Percentiles rank a stretch among this genome's conserved stretches.
Evolutionary conservation across 35 echinoderm and acorn worm species (phyloP).

Genomic region (Ophiothrix spiculata): DNA sequence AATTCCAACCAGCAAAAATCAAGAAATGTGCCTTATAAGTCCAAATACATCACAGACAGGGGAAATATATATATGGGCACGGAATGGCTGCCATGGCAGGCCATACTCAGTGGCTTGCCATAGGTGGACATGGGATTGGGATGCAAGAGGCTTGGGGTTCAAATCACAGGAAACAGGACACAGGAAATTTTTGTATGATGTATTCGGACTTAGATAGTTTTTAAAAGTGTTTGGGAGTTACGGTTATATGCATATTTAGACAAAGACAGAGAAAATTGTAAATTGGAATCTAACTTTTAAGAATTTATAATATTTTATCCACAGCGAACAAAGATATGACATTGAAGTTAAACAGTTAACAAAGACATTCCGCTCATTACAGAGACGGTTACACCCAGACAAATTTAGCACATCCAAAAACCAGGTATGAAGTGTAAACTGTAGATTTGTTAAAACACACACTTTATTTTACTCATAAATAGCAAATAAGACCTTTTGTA

Average conservation of each 20-base stretch:
- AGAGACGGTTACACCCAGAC: constrained; percentile 80
- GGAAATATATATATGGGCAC: too few relatives aligned
- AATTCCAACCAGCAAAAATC: too few relatives aligned
- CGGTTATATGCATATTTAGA: too few relatives aligned
- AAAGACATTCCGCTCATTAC: constrained; percentile 57
- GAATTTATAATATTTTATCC: background rate
- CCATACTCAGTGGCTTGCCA: too few relatives aligned
- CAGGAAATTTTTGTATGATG: background rate
- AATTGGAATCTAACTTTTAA: too few relatives aligned
- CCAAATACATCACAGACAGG: too few relatives aligned
- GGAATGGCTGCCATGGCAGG: too few relatives aligned
- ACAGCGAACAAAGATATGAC: constrained; percentile 63
- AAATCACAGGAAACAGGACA: background rate
- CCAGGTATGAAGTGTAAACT: too few relatives aligned
- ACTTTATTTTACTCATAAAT: background rate
- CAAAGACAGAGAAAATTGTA: too few relatives aligned
- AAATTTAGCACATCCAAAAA: constrained; percentile 64
- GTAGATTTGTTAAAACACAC: too few relatives aligned
- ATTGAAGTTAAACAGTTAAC: constrained; percentile 49
- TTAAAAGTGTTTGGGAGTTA: background rate
- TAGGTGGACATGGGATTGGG: too few relatives aligned
- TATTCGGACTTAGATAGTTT: background rate
- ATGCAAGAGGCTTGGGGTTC: background rate
- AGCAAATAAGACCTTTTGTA: background rate
- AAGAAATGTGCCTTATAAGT: too few relatives aligned